phyloP scores from a whole-genome alignment of 2,113 vertebrate species.

The Poecile atricapillus region DNA sequence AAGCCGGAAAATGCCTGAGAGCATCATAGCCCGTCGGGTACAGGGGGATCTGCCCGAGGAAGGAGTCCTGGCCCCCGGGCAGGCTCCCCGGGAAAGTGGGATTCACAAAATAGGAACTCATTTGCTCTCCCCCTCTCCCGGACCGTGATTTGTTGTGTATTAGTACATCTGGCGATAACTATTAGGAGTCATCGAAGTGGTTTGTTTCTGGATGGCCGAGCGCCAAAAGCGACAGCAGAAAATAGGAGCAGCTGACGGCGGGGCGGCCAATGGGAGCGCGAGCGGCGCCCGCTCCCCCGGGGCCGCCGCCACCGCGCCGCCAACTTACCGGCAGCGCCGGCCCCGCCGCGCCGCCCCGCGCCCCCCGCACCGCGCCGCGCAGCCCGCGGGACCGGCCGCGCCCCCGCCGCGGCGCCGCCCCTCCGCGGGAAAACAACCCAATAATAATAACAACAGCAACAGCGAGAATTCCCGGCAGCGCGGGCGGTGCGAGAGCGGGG shows the following conservation, averaged over 20 bases:
- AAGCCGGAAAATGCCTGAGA: constrained; percentile 82
- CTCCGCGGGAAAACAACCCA: background rate
- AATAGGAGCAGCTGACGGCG: constrained; percentile 89
- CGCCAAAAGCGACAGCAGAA: constrained; percentile 88
- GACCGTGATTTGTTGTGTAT: constrained; percentile 88
- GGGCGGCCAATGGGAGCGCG: constrained; percentile 86
- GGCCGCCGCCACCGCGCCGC: constrained; percentile 80
- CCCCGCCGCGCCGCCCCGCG: constrained; percentile 35
- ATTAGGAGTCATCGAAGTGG: constrained; percentile 88
- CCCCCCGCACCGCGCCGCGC: background rate
- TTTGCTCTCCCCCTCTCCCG: constrained; percentile 81
- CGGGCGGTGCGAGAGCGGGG: background rate
- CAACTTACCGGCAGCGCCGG: constrained; percentile 77
- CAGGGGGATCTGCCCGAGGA: constrained; percentile 78
- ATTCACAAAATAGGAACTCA: constrained; percentile 89
- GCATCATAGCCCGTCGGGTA: constrained; percentile 79
- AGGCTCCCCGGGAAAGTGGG: constrained; percentile 82
- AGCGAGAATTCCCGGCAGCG: background rate
- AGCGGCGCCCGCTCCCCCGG: constrained; percentile 80
- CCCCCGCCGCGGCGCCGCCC: background rate
- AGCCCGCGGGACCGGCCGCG: background rate
- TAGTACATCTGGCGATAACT: constrained; percentile 89
- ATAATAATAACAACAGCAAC: background rate
- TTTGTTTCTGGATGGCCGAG: constrained; percentile 90
- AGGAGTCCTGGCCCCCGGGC: constrained; percentile 79